Percentiles rank a stretch among this genome's conserved stretches.
Conservation (phyloP, 2,113 vertebrate species). For the Tiliqua scincoides region DNA sequence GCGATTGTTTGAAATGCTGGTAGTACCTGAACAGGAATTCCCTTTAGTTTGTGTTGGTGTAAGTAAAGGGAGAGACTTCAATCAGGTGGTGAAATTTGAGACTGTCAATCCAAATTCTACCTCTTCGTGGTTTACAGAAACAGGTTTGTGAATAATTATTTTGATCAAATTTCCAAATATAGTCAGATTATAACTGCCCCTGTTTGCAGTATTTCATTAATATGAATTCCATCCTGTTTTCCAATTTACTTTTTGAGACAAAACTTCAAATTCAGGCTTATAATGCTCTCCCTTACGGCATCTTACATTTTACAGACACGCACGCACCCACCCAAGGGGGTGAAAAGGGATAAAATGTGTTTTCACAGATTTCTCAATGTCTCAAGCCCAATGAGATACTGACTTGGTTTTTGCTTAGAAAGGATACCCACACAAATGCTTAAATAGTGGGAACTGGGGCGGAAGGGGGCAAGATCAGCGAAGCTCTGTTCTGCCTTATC, state of each 20-base stretch:
- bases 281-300: background rate
- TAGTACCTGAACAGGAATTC: slow-evolving; percentile 94
- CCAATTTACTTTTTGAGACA: background rate
- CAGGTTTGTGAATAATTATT: slow-evolving; percentile 79
- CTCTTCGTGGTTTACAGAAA: slow-evolving; percentile 94
- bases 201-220: too few species aligned
- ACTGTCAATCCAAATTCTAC: slow-evolving; percentile 96
- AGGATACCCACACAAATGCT: too few species aligned
- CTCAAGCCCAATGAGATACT: too few species aligned
- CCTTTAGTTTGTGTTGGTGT: slow-evolving; percentile 96
- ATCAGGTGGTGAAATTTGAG: slow-evolving; percentile 95
- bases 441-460: too few species aligned
- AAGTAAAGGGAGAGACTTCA: slow-evolving; percentile 92
- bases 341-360: too few species aligned
- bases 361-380: too few species aligned
- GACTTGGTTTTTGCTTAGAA: too few species aligned
- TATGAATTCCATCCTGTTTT: background rate
- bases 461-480: too few species aligned
- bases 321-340: too few species aligned
- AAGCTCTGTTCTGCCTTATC: too few species aligned
- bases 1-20: slow-evolving; percentile 97
- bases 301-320: background rate
- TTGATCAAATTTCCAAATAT: slow-evolving; percentile 26
- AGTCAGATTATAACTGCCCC: background rate
- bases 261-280: background rate